These are phyloP conservation scores for Porites lobata DNA, from an alignment of 92 coral and sea anemone species.

Conservation along the genomic window DNA sequence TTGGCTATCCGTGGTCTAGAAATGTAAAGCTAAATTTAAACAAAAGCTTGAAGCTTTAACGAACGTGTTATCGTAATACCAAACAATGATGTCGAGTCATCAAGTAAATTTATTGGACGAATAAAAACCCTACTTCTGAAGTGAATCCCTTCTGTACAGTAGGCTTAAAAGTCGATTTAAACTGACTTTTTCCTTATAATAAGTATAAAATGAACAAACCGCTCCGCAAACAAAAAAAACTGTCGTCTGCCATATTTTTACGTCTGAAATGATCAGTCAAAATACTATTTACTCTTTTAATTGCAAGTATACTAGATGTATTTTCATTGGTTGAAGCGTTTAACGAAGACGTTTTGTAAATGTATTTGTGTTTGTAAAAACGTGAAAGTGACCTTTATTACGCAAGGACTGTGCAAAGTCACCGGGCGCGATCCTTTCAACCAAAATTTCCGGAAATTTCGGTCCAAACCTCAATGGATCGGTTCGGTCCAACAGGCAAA, in stretches of 20 bases:
- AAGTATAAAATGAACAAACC: background rate
- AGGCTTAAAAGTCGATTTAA: background rate
- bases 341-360: background rate
- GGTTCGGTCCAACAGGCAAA: too few relatives aligned
- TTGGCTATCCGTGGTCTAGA: background rate
- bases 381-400: too few relatives aligned
- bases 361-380: background rate
- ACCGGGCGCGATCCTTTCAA: too few relatives aligned
- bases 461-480: too few relatives aligned
- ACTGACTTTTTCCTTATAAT: background rate
- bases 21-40: background rate
- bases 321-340: background rate
- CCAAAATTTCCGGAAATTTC: too few relatives aligned
- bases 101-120: too few relatives aligned
- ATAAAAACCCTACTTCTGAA: background rate
- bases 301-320: background rate
- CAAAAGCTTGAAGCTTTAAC: background rate
- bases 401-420: too few relatives aligned
- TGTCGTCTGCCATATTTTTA: background rate
- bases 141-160: background rate
- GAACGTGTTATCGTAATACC: too few relatives aligned
- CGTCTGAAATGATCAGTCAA: background rate
- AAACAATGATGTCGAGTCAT: too few relatives aligned
- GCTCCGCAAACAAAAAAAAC: background rate
- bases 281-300: background rate